phyloP scores from a whole-genome alignment of 2,113 vertebrate genomes.

The Psilopsiagon aymara region DNA sequence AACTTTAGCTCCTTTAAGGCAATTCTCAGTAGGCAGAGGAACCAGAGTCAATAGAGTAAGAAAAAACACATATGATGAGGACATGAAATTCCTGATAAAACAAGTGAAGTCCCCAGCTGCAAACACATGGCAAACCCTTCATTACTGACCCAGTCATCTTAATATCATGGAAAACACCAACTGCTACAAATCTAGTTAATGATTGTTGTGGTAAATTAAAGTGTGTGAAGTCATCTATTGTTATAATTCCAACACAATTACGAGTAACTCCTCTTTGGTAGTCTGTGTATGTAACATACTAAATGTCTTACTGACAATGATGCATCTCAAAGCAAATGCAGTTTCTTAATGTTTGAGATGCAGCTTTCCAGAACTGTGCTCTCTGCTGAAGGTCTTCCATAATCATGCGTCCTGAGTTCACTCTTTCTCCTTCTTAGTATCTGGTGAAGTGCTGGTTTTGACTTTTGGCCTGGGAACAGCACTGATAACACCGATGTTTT shows the following conservation, averaged over 20 bases:
- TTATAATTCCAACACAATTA: background rate
- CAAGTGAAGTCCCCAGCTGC: background rate
- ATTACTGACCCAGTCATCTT: background rate
- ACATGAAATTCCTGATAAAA: background rate
- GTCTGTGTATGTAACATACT: background rate
- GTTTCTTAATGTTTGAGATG: background rate
- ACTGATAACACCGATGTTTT: too few relatives aligned
- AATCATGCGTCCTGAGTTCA: background rate
- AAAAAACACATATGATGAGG: background rate
- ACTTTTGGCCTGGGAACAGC: too few relatives aligned
- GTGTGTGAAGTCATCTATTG: background rate
- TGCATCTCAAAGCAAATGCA: background rate
- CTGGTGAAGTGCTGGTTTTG: too few relatives aligned
- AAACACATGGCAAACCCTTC: background rate
- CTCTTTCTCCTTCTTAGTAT: too few relatives aligned
- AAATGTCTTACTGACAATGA: background rate
- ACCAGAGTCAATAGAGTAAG: background rate
- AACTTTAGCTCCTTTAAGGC: background rate
- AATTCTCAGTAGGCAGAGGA: background rate
- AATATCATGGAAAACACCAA: background rate
- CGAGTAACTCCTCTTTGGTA: background rate
- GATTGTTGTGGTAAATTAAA: background rate
- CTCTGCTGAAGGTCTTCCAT: background rate
- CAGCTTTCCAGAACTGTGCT: background rate
- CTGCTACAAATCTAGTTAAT: background rate